Percentiles rank a stretch among this genome's conserved stretches.
Conservation (phyloP, 2,888 invertebrate species). For the Meloe dianella region DNA sequence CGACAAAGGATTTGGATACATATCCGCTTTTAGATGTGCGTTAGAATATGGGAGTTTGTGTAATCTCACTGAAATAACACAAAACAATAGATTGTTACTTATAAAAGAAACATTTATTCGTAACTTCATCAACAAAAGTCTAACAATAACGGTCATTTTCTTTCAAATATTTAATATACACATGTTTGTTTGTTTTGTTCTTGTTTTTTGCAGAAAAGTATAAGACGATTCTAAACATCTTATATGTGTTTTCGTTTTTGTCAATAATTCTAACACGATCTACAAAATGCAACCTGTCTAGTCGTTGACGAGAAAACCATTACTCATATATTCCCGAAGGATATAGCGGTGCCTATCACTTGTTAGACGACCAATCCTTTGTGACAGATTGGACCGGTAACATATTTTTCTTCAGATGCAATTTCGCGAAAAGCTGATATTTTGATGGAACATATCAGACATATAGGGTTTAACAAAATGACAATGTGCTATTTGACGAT, state of each 20-base stretch:
- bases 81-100: slow-evolving; percentile 25
- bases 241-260: slow-evolving; percentile 11
- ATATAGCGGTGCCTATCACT: slow-evolving; percentile 55
- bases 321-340: slow-evolving; percentile 57
- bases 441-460: slow-evolving; percentile 13
- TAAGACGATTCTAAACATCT: background rate
- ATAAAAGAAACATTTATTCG: slow-evolving; percentile 16
- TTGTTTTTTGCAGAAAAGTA: background rate
- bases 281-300: slow-evolving; percentile 33
- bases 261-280: slow-evolving; percentile 24
- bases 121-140: slow-evolving; percentile 17
- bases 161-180: background rate
- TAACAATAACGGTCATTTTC: background rate
- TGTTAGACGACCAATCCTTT: slow-evolving; percentile 58
- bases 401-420: slow-evolving; percentile 53
- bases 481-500: slow-evolving; percentile 37
- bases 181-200: background rate
- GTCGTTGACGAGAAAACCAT: slow-evolving; percentile 54
- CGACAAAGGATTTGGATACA: slow-evolving; percentile 32
- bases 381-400: slow-evolving; percentile 57
- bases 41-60: slow-evolving; percentile 16
- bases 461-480: slow-evolving; percentile 29
- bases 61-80: slow-evolving; percentile 25
- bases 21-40: slow-evolving; percentile 26
- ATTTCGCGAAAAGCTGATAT: slow-evolving; percentile 44